These are phyloP conservation scores for Bagarius yarrelli DNA, from an alignment of 2,113 vertebrate species.

Conservation along the genomic window DNA sequence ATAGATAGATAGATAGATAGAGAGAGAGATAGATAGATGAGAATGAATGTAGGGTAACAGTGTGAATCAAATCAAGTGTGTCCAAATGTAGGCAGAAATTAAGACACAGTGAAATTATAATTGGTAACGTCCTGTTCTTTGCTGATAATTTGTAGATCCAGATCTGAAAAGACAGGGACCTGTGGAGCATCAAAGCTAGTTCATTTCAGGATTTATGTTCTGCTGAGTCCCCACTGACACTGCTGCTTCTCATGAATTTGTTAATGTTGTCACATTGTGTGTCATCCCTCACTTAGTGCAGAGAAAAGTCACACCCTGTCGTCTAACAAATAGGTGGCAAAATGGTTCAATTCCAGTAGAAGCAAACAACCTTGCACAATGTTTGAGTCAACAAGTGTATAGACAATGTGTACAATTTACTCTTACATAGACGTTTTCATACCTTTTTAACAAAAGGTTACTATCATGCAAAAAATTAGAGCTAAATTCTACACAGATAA, in stretches of 20 bases:
- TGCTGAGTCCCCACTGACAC: conserved; percentile 10
- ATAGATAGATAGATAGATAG: too few species aligned
- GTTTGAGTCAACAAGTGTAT: neutral
- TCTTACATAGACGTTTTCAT: neutral
- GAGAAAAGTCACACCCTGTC: neutral
- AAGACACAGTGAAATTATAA: conserved; percentile 19
- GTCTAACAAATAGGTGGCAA: neutral
- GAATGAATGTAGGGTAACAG: conserved; percentile 25
- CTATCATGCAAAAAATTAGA: neutral
- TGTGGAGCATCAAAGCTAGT: neutral
- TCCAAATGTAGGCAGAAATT: neutral
- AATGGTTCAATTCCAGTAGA: neutral
- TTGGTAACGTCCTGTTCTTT: conserved; percentile 17
- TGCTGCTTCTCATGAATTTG: conserved; percentile 29
- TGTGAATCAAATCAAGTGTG: conserved; percentile 14
- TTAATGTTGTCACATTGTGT: conserved; percentile 15
- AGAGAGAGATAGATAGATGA: too few species aligned
- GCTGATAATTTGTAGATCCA: conserved; percentile 30
- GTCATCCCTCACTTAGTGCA: neutral
- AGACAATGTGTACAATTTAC: neutral
- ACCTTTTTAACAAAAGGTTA: neutral
- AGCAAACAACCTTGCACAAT: neutral
- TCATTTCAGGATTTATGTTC: conserved; percentile 20
- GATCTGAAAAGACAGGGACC: conserved; percentile 14
- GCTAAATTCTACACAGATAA: neutral